Evolutionary conservation across 2,888 invertebrate genomes (phyloP), one percentile per base, ranked within the genome.

Genomic region (Dorcus parallelipipedus): DNA sequence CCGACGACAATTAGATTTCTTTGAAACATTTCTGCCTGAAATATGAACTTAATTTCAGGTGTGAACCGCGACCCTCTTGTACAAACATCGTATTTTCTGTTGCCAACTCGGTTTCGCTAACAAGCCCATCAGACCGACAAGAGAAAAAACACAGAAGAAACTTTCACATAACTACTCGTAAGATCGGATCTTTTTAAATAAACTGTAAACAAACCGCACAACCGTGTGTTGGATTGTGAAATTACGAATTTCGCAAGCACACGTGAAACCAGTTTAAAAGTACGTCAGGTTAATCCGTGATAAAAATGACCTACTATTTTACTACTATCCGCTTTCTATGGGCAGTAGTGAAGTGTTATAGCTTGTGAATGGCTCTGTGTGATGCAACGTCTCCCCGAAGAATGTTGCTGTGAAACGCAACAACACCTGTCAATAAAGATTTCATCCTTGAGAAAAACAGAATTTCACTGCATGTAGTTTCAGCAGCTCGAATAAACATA

Each of bases 281-380:
- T 63, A 60, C 63, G 63, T 63, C 60, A 61, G 63, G 39, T 63
- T 63, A 56, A 61, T 63, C 63, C 66, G 66, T 66, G 67, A 66
- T 66, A 67, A 67, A 67, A 66, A 65, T 66, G 67, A 67, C 67
- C 67, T 66, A 67, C 65, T 64, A 66, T 67, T 62, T 63, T 66
- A 66, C 62, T 62, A 64, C 64, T 60, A 61, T 61, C 61, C 62
- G 62, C 64, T 66, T 65, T 63, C 66, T 67, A 64, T 62, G 60
- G 57, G 57, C 57, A 62, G 57, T 54, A 63, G 63, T 62, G 56
- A 58, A 63, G 60, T 59, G 61, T 62, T 66, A 61, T 65, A 61
- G 61, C 60, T 66, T 62, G 66, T 66, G 66, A 66, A 65, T 65
- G 65, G 64, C 62, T 63, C 58, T 53, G 42, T 63, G 60, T 63